Evolutionary conservation across 2,797 vertebrate genomes (phyloP).

Genomic region (Lepus townsendii): DNA sequence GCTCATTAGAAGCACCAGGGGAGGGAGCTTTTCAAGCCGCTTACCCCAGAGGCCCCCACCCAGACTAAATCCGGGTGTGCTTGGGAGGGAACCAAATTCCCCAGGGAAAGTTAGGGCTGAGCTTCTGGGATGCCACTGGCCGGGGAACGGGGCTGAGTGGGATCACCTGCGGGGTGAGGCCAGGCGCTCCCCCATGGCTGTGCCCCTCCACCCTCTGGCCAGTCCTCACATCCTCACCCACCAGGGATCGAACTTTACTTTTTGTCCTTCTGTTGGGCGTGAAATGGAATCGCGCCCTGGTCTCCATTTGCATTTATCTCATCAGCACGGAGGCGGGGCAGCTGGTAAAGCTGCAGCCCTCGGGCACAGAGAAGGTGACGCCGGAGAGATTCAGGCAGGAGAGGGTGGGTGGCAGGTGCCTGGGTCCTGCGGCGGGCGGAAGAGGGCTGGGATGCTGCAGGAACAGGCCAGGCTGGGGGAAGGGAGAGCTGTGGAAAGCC

Average conservation of each 20-base stretch:
- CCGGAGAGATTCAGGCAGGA: too few species aligned
- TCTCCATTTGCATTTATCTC: conserved; percentile 72
- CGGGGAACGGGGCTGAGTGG: not conserved
- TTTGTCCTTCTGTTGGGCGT: conserved; percentile 36
- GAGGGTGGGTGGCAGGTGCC: not conserved
- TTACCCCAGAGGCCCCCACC: not conserved
- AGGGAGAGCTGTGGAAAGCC: not conserved
- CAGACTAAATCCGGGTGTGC: conserved; percentile 38
- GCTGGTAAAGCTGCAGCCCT: not conserved
- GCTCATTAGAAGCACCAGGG: conserved; percentile 25
- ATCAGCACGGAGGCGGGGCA: conserved; percentile 36
- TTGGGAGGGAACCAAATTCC: not conserved
- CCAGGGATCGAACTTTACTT: conserved; percentile 61
- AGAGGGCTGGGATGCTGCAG: not conserved
- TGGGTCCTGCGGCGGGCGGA: conserved; percentile 18
- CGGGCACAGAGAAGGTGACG: not conserved
- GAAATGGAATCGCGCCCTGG: conserved; percentile 51
- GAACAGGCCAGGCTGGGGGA: not conserved
- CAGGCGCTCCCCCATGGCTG: not conserved
- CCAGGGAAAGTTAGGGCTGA: too few species aligned
- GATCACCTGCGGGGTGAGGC: conserved; percentile 21
- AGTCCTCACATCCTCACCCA: conserved; percentile 44
- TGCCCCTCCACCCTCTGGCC: not conserved
- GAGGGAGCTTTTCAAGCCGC: not conserved
- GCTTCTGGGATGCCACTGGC: not conserved